Conservation (phyloP, 2,113 vertebrate genomes). For the Heloderma charlesbogerti region DNA sequence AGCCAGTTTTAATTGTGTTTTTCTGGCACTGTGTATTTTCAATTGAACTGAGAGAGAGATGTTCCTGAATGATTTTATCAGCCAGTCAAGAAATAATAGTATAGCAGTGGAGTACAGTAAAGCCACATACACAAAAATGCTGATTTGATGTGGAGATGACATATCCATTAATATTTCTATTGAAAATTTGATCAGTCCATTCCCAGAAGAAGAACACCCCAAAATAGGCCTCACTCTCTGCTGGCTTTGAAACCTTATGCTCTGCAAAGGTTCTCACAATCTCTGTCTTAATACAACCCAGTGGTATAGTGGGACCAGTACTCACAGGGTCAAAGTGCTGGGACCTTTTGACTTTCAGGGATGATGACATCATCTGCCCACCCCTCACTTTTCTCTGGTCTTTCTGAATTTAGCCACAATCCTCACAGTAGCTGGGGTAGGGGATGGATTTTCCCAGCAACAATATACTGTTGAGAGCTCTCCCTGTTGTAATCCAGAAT, state of each 20-base stretch:
- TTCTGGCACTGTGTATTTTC: neutral
- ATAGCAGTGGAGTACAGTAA: neutral
- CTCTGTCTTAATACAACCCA: neutral
- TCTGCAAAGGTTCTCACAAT: neutral
- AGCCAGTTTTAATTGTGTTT: slow-evolving; percentile 23
- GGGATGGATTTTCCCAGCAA: no score
- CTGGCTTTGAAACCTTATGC: neutral
- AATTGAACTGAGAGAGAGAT: neutral
- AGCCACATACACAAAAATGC: neutral
- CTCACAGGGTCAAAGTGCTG: no score
- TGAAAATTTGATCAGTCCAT: neutral
- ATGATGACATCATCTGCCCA: no score
- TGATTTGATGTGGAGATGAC: neutral
- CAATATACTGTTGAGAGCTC: no score
- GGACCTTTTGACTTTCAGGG: no score
- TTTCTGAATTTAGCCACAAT: no score
- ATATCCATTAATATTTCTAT: neutral
- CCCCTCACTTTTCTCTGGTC: no score
- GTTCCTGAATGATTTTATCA: neutral
- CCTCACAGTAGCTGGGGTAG: no score
- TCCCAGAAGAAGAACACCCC: no score
- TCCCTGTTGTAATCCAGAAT: no score
- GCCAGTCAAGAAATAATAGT: neutral
- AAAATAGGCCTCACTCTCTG: neutral
- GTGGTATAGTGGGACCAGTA: no score